Conservation (phyloP, 2,888 invertebrate genomes). For the Cataglyphis rosenhaueri region DNA sequence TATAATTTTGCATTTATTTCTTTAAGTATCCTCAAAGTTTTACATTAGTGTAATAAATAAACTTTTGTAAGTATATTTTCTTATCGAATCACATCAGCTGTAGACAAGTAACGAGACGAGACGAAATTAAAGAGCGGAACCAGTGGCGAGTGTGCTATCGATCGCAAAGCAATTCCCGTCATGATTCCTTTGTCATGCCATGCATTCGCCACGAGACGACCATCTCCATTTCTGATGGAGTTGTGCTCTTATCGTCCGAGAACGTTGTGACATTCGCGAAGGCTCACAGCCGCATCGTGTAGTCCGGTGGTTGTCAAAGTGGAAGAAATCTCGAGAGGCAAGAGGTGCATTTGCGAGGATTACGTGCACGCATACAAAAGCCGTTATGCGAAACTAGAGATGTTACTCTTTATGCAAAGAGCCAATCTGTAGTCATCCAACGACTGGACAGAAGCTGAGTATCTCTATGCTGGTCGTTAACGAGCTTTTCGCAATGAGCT, state of each 20-base stretch:
- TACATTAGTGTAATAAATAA: neutral
- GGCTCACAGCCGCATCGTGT: conserved; percentile 61
- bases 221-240: conserved; percentile 65
- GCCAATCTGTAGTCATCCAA: conserved; percentile 57
- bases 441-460: conserved; percentile 49
- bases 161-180: conserved; percentile 40
- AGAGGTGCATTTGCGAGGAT: conserved; percentile 51
- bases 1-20: neutral
- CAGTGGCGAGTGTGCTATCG: conserved; percentile 10
- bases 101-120: conserved; percentile 29
- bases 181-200: conserved; percentile 38
- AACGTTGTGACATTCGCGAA: conserved; percentile 65
- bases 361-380: conserved; percentile 74
- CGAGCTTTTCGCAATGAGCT: conserved; percentile 50
- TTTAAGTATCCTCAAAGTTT: neutral
- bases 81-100: conserved; percentile 24
- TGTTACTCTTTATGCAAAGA: conserved; percentile 71
- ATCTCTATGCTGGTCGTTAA: conserved; percentile 26
- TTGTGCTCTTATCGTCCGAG: conserved; percentile 62
- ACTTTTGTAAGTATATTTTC: conserved; percentile 13
- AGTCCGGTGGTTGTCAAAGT: conserved; percentile 56
- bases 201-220: conserved; percentile 55
- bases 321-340: conserved; percentile 46
- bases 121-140: conserved; percentile 37
- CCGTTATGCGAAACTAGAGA: conserved; percentile 74